Base-by-base conservation (phyloP, 2,113 vertebrate species). In the Sapajus apella region DNA sequence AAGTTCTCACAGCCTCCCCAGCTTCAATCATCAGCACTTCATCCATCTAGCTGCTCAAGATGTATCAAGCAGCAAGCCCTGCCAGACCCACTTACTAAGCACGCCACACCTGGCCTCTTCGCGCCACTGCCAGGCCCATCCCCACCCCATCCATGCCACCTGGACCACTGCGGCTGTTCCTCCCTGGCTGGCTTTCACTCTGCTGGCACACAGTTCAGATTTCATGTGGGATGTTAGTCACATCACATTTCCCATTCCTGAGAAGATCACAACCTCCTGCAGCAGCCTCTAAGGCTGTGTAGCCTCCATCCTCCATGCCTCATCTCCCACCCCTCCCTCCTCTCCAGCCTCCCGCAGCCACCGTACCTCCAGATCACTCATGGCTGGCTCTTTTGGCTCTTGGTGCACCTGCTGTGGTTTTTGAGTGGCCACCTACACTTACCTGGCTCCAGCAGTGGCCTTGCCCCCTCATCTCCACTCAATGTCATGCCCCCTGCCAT, bases 101-200 rank as follows among this genome's bases (percentile, higher is more conserved):
- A 45, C 27, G 30, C 68, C 7, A n/a, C 5, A 21, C 17, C 18
- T 20, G 70, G 73, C 55, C 58, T 52, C 58, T 18, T 72, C 73
- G 76, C 18, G 10, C 21, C 2, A 17, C 25, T 1, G 3, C 20
- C 43, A 20, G 52, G 50, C 52, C 55, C 68, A 47, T 76, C 23
- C 30, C 23, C 1, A 11, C 20, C 30, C 45, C 30, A 11, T 1
- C 0, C 8, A 3, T 3, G 17, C 81, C 35, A 4, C 76, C 21
- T 0, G 17, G 27, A 37, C 12, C 11, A 81, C 5, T 4, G 10
- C 0, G 2, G 81, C n/a, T 1, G 27, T n/a, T 50, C 81, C 18
- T 11, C 16, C 2, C 17, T 0, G 1, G 47, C 21, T 6, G 13
- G 0, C 70, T 87, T 27, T 30, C 1, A 25, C 64, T 47, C 61